A percentile compares a stretch with the other conserved stretches of the same genome.
Evolutionary conservation across 2,888 invertebrate genomes (phyloP).

Genomic region (Galerucella nymphaeae): DNA sequence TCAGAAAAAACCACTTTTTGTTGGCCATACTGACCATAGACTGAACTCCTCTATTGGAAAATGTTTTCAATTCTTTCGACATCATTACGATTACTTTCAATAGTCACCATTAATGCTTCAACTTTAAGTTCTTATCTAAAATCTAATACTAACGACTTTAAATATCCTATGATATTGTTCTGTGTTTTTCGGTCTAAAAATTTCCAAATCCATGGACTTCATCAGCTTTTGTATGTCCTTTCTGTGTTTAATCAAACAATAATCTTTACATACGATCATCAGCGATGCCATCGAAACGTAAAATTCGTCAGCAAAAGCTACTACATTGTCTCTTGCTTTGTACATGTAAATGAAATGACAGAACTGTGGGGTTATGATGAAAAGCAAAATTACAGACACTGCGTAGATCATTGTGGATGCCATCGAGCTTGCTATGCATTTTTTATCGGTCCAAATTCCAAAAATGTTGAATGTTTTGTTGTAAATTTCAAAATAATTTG

Average conservation of each 20-base stretch:
- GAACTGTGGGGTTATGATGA: slow-evolving; percentile 38
- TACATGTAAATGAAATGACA: slow-evolving; percentile 44
- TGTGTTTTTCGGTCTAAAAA: slow-evolving; percentile 29
- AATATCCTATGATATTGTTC: slow-evolving; percentile 24
- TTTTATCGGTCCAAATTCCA: slow-evolving; percentile 18
- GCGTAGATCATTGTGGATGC: slow-evolving; percentile 20
- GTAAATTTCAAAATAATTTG: slow-evolving; percentile 3
- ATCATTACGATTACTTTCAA: too few species aligned
- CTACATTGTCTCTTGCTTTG: slow-evolving; percentile 38
- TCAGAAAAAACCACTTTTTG: too few species aligned
- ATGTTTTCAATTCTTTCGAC: too few species aligned
- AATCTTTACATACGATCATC: slow-evolving; percentile 39
- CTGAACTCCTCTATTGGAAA: too few species aligned
- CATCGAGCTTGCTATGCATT: slow-evolving; percentile 11
- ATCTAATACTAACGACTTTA: slow-evolving; percentile 19
- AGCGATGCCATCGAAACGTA: slow-evolving; percentile 37
- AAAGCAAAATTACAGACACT: slow-evolving; percentile 22
- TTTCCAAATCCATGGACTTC: slow-evolving; percentile 31
- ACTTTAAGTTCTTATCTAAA: too few species aligned
- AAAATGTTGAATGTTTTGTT: slow-evolving; percentile 7
- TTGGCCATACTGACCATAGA: too few species aligned
- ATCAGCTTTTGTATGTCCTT: slow-evolving; percentile 29
- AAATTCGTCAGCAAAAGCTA: slow-evolving; percentile 43
- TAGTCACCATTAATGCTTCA: too few species aligned
- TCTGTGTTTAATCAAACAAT: slow-evolving; percentile 29